Base-by-base conservation (phyloP, 30 jellyfish, hydroid and myxozoan genomes). In the Chironex yamaguchii region DNA sequence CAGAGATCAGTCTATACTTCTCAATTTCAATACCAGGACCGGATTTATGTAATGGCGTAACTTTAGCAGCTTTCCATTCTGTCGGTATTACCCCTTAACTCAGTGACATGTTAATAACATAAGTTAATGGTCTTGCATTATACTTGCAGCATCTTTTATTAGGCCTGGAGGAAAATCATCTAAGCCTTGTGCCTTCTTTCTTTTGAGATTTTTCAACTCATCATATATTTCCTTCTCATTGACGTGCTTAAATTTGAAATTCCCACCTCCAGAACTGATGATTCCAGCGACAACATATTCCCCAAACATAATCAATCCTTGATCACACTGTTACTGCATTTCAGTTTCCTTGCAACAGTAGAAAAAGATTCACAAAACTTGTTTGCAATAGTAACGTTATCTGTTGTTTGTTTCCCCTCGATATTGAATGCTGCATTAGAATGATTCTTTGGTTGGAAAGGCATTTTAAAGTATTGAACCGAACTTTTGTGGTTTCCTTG, bases 11-110 rank as follows among this genome's bases (percentile, higher is more conserved):
- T 74, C 96, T 53, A 72, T 85, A 85, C 67, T 85, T 85, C 17
- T 71, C 88, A 36, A 72, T 33, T 29, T 62, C 83, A 42, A 91
- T 4, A 6, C 71, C 75, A 2, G 76, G 49, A 52, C 96, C 96
- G 32, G 76, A 48, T 74, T 85, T 54, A 53, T 53, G 82, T 36
- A 85, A 20, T 20, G 95, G 86, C 32, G 86, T 75, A 30, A 53
- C 85, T 75, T 75, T 85, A 51, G 95, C 95, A 73, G 71, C 69
- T 85, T 85, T 85, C 95, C 92, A 85, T 13, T 85, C 91, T 33
- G 31, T 29, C 34, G 92, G 91, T 48, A 73, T 36, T 20, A 58
- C 70, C 76, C 92, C 88, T 78, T 53, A 51, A 4, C 49, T 53
- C 22, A 78, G 68, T 33, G 81, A 78, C 52, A 62, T 78, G 90